Conservation (phyloP, 1,140 invertebrate genomes). For the Gryon sp. region DNA sequence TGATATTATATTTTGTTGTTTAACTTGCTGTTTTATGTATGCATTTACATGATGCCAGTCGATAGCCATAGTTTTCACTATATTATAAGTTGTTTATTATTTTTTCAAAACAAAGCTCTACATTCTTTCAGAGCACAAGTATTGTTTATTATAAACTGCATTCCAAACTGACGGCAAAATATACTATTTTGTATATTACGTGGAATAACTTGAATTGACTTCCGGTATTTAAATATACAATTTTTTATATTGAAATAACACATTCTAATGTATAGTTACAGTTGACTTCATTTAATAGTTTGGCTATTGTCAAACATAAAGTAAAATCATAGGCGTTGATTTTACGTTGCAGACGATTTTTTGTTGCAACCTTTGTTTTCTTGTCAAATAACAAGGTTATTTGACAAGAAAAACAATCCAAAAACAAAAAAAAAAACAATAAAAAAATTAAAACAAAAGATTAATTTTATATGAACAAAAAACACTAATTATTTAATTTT, state of each 20-base stretch:
- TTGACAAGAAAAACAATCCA: neutral
- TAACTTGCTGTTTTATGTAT: conserved; percentile 53
- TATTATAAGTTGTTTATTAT: conserved; percentile 13
- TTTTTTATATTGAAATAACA: no score
- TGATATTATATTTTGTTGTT: conserved; percentile 52
- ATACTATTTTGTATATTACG: no score
- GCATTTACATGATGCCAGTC: conserved; percentile 34
- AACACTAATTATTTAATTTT: no score
- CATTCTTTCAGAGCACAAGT: no score
- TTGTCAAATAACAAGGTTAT: conserved; percentile 27
- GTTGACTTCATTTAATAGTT: neutral
- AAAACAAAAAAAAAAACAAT: neutral
- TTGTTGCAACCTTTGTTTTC: conserved; percentile 7
- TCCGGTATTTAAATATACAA: no score
- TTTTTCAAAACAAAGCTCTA: conserved; percentile 29
- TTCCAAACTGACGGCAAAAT: no score
- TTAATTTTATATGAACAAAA: neutral
- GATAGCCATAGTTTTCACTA: conserved; percentile 34
- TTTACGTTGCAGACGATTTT: conserved; percentile 10
- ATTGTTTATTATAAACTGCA: no score
- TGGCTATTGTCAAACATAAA: neutral
- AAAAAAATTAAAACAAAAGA: neutral
- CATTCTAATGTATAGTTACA: no score
- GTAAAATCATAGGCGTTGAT: neutral
- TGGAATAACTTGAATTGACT: no score